Evolutionary conservation across 2,113 vertebrate genomes (phyloP).

Genomic region (Engraulis encrasicolus): DNA sequence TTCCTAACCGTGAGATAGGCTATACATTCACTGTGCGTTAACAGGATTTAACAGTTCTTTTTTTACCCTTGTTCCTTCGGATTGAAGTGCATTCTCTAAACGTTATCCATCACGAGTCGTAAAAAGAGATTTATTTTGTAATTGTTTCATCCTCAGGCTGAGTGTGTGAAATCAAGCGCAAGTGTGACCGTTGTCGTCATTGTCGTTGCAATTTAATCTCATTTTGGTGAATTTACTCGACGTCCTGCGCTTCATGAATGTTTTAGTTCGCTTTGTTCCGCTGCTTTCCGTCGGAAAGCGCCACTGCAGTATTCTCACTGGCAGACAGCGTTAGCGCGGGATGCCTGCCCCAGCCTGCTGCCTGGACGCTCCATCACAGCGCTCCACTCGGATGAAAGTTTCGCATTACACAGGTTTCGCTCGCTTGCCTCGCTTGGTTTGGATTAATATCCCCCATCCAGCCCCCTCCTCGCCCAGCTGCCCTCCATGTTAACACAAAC

Average conservation of each 20-base stretch:
- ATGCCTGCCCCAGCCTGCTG: no score
- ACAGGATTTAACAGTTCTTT: slow-evolving; percentile 10
- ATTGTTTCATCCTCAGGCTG: not conserved
- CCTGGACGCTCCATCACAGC: slow-evolving; percentile 31
- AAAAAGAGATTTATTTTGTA: not conserved
- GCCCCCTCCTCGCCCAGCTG: not conserved
- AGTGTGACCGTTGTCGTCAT: not conserved
- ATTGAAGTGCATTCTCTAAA: slow-evolving; percentile 8
- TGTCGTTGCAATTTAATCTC: not conserved
- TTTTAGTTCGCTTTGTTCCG: slow-evolving; percentile 66
- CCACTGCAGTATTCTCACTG: slow-evolving; percentile 74
- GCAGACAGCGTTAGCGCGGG: slow-evolving; percentile 22
- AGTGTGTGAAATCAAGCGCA: slow-evolving; percentile 1
- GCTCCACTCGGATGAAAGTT: slow-evolving; percentile 66
- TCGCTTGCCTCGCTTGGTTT: slow-evolving; percentile 31
- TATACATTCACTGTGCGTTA: not conserved
- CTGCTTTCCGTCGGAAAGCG: slow-evolving; percentile 60
- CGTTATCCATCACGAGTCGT: slow-evolving; percentile 12
- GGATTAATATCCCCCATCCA: slow-evolving; percentile 34
- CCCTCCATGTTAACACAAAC: slow-evolving; percentile 13
- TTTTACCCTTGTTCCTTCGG: not conserved
- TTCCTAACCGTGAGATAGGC: slow-evolving; percentile 7
- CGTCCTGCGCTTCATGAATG: slow-evolving; percentile 60
- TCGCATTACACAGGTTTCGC: slow-evolving; percentile 44
- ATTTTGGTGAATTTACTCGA: slow-evolving; percentile 33